Base-by-base conservation (phyloP, 2,113 vertebrate species). In the Siphamia tubifer region DNA sequence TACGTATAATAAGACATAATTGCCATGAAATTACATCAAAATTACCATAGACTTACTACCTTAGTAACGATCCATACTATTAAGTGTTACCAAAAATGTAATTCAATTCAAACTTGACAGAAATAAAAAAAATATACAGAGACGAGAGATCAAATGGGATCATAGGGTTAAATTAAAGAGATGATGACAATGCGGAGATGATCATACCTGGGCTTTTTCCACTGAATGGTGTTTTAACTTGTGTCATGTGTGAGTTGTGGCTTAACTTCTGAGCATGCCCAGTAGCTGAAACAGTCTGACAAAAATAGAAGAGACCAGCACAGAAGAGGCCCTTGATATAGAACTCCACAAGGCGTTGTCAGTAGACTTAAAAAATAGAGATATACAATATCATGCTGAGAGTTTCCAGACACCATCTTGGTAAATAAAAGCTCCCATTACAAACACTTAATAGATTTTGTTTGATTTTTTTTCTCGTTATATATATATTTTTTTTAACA, bases 381-480 rank as follows among this genome's bases (percentile, higher is more conserved):
- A 85, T 84, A 72, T 81, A 86, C 75, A 86, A 90, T 84, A 90
- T 81, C 68, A 86, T 81, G 82, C 68, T 83, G 70, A 66, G 68
- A 68, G 77, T 27, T 68, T 88, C 79, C 81, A 89, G 58, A 87
- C 68, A 75, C 60, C 53, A 39, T 65, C 9, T 30, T 51, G 76
- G 68, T 75, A 77, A 73, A 89, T 60, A 48, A 56, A 58, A 75
- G 73, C 74, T 87, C 80, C 83, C 82, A 88, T 90, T 79, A 90
- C 81, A 88, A 91, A 92, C 90, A 93, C 79, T 85, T 88, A 75
- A 94, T 91, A 93, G 54, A 52, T 20, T 40, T 43, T 35, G 30
- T 11, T 34, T 3, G 31, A 48, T 7, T 30, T 30, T 54, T 17
- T 31, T 16, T 11, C 15, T 43, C 21, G 20, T 52, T 39, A 17